These are phyloP conservation scores for Epinephelus awoara DNA, from an alignment of 2,797 vertebrate genomes.

Conservation along the genomic window DNA sequence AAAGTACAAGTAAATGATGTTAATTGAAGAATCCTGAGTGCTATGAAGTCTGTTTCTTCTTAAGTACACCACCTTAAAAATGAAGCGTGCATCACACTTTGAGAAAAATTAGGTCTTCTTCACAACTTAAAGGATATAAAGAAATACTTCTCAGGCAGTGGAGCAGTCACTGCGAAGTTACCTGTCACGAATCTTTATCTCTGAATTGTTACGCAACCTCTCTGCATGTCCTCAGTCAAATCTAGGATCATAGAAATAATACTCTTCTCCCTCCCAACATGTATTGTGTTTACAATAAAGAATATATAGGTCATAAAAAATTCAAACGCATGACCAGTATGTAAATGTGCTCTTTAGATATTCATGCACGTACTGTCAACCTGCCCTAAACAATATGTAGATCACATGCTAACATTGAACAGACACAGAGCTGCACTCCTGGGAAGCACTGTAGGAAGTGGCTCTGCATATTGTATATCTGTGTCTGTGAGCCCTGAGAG, in stretches of 20 bases:
- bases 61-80: too few species aligned
- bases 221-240: neutral
- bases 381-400: conserved; percentile 19
- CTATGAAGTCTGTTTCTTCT: too few species aligned
- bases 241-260: neutral
- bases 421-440: conserved; percentile 2
- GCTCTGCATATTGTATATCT: conserved; percentile 4
- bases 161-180: too few species aligned
- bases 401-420: conserved; percentile 5
- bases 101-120: too few species aligned
- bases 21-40: too few species aligned
- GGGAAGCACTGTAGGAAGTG: neutral
- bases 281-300: conserved; percentile 20
- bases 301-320: conserved; percentile 13
- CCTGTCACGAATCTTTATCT: too few species aligned
- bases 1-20: too few species aligned
- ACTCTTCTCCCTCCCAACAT: neutral
- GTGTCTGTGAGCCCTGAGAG: neutral
- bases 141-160: too few species aligned
- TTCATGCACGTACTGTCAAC: conserved; percentile 23
- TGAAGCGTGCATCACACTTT: too few species aligned
- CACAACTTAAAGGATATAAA: too few species aligned
- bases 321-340: neutral
- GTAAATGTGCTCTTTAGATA: conserved; percentile 29
- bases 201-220: too few species aligned